Conservation (phyloP, 2,113 vertebrate species). For the Sceloporus tristichus region DNA sequence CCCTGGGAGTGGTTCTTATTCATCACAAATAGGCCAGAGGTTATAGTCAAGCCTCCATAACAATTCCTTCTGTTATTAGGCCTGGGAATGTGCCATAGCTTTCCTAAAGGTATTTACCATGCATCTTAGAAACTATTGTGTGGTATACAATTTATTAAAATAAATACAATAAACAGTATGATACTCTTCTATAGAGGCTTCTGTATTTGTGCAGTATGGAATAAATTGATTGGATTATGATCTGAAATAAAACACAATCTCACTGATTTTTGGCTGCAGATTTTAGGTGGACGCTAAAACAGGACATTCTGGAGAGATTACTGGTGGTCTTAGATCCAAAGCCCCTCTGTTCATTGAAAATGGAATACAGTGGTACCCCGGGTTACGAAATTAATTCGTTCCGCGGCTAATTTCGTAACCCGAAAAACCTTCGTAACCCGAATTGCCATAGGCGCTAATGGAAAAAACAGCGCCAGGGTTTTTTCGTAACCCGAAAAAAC, state of each 20-base stretch:
- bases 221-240: background rate
- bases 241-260: background rate
- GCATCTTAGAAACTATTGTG: background rate
- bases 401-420: too few species aligned
- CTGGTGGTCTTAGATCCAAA: too few species aligned
- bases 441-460: too few species aligned
- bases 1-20: background rate
- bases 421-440: too few species aligned
- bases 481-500: too few species aligned
- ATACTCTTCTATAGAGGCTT: background rate
- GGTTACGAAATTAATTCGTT: too few species aligned
- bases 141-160: background rate
- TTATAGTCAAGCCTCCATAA: background rate
- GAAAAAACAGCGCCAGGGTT: too few species aligned
- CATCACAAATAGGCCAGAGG: background rate
- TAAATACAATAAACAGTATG: background rate
- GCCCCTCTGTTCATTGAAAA: too few species aligned
- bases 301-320: background rate
- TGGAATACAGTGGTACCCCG: too few species aligned
- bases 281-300: background rate
- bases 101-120: background rate
- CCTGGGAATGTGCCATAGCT: background rate
- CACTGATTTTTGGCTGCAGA: too few species aligned
- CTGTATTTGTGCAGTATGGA: background rate
- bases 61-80: background rate